Conservation (phyloP, 64 coral and sea anemone species). For the Pocillopora verrucosa region DNA sequence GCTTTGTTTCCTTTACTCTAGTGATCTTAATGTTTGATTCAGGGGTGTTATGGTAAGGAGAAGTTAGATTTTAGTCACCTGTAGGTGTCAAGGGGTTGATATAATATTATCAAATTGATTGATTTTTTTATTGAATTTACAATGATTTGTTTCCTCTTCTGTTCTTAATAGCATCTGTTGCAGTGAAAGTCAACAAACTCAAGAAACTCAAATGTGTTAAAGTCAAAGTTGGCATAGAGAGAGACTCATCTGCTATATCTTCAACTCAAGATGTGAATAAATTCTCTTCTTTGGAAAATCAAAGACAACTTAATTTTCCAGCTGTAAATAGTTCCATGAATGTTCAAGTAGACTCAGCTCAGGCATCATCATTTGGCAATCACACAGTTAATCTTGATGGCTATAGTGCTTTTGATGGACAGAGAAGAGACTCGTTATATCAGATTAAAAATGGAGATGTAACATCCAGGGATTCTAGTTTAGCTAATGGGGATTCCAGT, state of each 20-base stretch:
- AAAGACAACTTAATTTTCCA: slow-evolving; percentile 23
- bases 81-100: too few relatives aligned
- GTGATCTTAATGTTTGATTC: too few relatives aligned
- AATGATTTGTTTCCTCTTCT: slow-evolving; percentile 3
- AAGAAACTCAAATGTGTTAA: slow-evolving; percentile 62
- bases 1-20: too few relatives aligned
- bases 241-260: not conserved
- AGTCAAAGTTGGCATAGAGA: slow-evolving; percentile 51
- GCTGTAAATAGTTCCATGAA: slow-evolving; percentile 3
- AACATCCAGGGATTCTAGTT: slow-evolving; percentile 9
- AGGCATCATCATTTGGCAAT: not conserved
- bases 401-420: not conserved
- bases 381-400: not conserved
- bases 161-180: slow-evolving; percentile 71
- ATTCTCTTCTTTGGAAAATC: not conserved
- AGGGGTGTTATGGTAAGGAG: too few relatives aligned
- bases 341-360: not conserved
- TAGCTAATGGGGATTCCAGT: not conserved
- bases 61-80: too few relatives aligned
- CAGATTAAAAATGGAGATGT: not conserved
- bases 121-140: not conserved
- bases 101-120: too few relatives aligned
- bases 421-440: not conserved
- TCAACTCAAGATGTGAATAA: not conserved
- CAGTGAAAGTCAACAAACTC: slow-evolving; percentile 65